Evolutionary conservation across 1,140 invertebrate genomes (phyloP).

Genomic region (Homalodisca vitripennis): DNA sequence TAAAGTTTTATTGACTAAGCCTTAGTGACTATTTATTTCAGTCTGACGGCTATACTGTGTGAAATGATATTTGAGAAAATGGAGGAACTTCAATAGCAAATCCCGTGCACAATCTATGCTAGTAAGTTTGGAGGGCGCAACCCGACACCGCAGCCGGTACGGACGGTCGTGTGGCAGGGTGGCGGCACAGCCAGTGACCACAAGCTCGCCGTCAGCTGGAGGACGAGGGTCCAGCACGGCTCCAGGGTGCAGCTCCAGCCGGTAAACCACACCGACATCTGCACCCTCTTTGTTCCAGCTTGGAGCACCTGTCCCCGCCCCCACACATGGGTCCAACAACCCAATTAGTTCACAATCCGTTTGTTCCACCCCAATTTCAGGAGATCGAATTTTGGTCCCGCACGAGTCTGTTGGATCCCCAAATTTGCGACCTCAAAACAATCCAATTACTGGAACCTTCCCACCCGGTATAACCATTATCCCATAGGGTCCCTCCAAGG

Average conservation of each 20-base stretch:
- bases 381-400: not conserved
- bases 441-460: no score
- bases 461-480: no score
- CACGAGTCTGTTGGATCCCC: not conserved
- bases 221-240: no score
- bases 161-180: not conserved
- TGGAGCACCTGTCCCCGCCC: not conserved
- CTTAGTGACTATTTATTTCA: no score
- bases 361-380: not conserved
- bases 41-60: no score
- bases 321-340: not conserved
- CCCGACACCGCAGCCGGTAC: not conserved
- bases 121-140: not conserved
- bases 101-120: no score
- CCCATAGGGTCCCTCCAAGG: no score
- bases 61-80: no score
- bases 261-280: constrained; percentile 23
- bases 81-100: no score
- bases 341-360: constrained; percentile 7
- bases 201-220: not conserved
- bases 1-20: no score
- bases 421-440: no score
- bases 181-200: not conserved
- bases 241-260: not conserved
- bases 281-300: constrained; percentile 11